Evolutionary conservation across 2,888 invertebrate genomes (phyloP).

Genomic region (Oscheius sp.): DNA sequence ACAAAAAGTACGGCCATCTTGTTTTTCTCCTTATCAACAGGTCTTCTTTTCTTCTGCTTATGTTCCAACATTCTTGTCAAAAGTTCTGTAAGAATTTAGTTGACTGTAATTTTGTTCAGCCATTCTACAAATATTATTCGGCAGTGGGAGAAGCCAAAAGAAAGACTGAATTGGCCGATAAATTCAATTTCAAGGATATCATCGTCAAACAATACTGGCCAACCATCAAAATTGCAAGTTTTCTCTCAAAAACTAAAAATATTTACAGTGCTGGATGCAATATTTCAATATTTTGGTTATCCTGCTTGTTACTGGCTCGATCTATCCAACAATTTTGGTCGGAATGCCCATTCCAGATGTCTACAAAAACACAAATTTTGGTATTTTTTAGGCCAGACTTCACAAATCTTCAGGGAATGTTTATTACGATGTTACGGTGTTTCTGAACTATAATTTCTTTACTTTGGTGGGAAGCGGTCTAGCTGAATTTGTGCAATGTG

Average conservation of each 20-base stretch:
- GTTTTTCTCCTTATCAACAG: slow-evolving; percentile 93
- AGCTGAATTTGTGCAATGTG: slow-evolving; percentile 82
- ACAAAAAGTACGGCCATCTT: slow-evolving; percentile 82
- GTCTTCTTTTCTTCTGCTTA: slow-evolving; percentile 91
- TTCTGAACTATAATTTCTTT: slow-evolving; percentile 88
- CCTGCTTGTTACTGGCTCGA: slow-evolving; percentile 87
- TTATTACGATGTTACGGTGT: slow-evolving; percentile 80
- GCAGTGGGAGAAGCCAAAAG: slow-evolving; percentile 32
- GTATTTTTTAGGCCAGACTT: background rate
- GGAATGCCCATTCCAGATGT: slow-evolving; percentile 75
- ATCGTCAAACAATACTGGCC: background rate
- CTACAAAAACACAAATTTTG: slow-evolving; percentile 72
- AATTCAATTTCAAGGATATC: background rate
- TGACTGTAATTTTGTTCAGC: slow-evolving; percentile 27
- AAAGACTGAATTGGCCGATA: background rate
- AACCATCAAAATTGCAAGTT: background rate
- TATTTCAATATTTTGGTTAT: slow-evolving; percentile 88
- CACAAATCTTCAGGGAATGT: background rate
- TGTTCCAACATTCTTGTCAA: slow-evolving; percentile 87
- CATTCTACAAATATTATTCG: slow-evolving; percentile 43
- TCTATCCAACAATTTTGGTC: slow-evolving; percentile 85
- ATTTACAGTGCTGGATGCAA: slow-evolving; percentile 76
- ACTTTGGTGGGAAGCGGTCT: slow-evolving; percentile 90
- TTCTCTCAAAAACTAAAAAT: too few relatives aligned
- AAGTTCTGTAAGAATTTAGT: background rate